Evolutionary conservation across 2,113 vertebrate species (phyloP).

Genomic region (rat (Rattus norvegicus)): GRCr8 NC_086033.1:40964001-40964500

Average conservation of each 20-base stretch:
- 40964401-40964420: neutral
- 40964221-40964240: neutral
- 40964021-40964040: neutral
- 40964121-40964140: neutral
- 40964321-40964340: neutral
- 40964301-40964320: neutral
- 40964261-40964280: neutral
- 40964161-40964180: neutral
- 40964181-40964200: neutral
- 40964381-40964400: neutral
- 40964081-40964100: neutral
- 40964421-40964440: neutral
- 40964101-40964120: neutral
- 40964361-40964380: neutral
- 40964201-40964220: neutral
- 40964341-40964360: neutral
- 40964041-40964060: neutral
- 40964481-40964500: neutral
- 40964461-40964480: neutral
- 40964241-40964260: neutral
- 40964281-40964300: neutral
- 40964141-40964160: neutral
- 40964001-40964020: neutral
- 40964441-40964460: neutral
- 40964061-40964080: neutral